Evolutionary conservation across 2,113 vertebrate species (phyloP), one percentile per base, ranked within the genome.

Genomic region (Barbus barbus): DNA sequence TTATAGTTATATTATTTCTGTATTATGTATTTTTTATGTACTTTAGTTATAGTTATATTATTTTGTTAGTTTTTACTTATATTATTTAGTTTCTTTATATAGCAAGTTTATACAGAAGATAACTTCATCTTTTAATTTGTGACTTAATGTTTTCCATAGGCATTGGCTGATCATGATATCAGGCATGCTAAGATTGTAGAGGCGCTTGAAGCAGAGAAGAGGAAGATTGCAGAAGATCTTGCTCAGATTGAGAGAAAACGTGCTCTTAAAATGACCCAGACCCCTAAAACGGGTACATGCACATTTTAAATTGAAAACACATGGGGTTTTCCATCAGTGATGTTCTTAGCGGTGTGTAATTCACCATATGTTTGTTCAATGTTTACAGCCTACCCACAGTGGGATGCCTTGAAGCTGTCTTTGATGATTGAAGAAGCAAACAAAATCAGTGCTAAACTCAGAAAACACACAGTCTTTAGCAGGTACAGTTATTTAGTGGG

Each of bases 401-500:
- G 98, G 98, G 95, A 93, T 87, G 92, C 96, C 82, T 94, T 99
- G 96, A 98, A 97, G 86, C 89, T 99, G 28, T 99, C 97, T 12
- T 85, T 97, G 89, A 97, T 98, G 97, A 96, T 99, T 78, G 96
- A 96, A 89, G 97, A 99, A 88, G 97, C 97, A 38, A 99, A 98
- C 82, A 90, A 96, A 80, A 97, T 99, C 88, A 96, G 96, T 83
- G 90, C 83, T 75, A 95, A 95, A 88, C 85, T 97, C 18, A 93
- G 90, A 81, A 96, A 96, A 86, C 90, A 90, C 78, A 97, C 95
- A 0, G 81, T 96, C 41, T 99, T 99, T 87, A 94, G 91, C 92
- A 96, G 97, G 97, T 97, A 84, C n/a, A 67, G 0, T 36, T 36
- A 36, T 78, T 38, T 63, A 28, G 22, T 28, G 14, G 11, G 14